Conservation (phyloP, 2,797 vertebrate species). For the Phataginus tricuspis region DNA sequence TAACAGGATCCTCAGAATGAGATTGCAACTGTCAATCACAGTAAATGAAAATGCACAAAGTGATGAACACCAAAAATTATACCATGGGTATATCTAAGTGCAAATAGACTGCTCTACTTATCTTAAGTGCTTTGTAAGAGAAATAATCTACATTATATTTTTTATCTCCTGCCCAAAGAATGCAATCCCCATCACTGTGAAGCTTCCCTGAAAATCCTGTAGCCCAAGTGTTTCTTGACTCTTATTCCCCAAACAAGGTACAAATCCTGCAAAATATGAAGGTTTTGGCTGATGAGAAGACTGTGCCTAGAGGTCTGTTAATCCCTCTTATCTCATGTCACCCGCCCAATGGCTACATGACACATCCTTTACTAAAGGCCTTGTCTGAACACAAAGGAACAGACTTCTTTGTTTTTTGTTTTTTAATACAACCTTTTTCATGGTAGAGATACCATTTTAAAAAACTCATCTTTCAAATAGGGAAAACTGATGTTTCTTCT, state of each 20-base stretch:
- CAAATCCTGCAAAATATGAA: neutral
- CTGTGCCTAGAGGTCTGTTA: neutral
- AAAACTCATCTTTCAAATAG: neutral
- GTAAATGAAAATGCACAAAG: slow-evolving; percentile 51
- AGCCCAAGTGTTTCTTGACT: neutral
- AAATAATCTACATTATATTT: slow-evolving; percentile 13
- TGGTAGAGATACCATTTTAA: neutral
- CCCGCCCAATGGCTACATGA: neutral
- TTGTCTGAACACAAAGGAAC: neutral
- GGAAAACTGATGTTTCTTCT: neutral
- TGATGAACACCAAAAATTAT: neutral
- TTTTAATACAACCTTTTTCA: neutral
- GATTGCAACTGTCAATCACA: neutral
- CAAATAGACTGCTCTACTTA: slow-evolving; percentile 15
- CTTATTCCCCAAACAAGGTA: neutral
- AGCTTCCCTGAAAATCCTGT: neutral
- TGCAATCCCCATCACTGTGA: neutral
- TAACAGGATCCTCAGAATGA: slow-evolving; percentile 46
- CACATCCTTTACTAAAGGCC: neutral
- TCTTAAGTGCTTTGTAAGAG: neutral
- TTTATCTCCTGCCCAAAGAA: slow-evolving; percentile 8
- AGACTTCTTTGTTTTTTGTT: neutral
- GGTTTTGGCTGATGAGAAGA: neutral
- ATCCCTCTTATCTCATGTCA: neutral
- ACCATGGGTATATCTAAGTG: neutral